Base-by-base conservation (phyloP, 2,888 invertebrate species). In the Bibio marci region DNA sequence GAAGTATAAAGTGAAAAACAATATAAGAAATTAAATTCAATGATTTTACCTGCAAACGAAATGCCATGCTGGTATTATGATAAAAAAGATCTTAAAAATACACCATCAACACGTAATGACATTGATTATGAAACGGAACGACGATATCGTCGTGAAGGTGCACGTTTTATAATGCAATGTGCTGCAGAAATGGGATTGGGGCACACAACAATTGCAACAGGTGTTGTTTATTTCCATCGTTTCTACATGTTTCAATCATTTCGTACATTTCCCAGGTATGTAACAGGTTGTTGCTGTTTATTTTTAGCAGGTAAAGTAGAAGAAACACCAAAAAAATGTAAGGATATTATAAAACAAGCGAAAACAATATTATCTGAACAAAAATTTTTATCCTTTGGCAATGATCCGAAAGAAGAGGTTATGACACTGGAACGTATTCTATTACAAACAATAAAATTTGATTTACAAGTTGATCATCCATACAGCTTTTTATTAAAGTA, bases 191-290 rank as follows among this genome's bases (percentile, higher is more conserved):
- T 90, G 86, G 86, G 86, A 53, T 68, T 90, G 49, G 86, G 87
- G 45, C 91, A 90, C 65, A 92, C 94, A 54, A 97, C 98, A 30
- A 87, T 91, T 70, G 95, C 95, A 30, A 97, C 97, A 41, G 98
- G 95, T 44, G 91, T 94, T 51, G 92, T 97, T 42, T 99, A 95
- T 63, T 98, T 95, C 58, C 98, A 99, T 64, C 74, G 98, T 43
- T 98, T 99, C 64, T 99, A 97, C 62, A 97, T 98, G 95, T 87
- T 91, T 55, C 95, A 97, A 59, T 90, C 94, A 15, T 97, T 98
- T 58, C 79, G 80, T 59, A 85, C 86, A 48, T 98, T 95, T 66
- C 92, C 94, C 43, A 70, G 94, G 60, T 92, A 90, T 61, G 95
- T 95, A 34, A 94, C 92, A 10, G 95, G 94, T 10, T 88, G 95